A percentile compares a stretch with the other conserved stretches of the same genome.
Evolutionary conservation across 1,140 invertebrate genomes (phyloP).

Genomic region (Antheraea mylitta): DNA sequence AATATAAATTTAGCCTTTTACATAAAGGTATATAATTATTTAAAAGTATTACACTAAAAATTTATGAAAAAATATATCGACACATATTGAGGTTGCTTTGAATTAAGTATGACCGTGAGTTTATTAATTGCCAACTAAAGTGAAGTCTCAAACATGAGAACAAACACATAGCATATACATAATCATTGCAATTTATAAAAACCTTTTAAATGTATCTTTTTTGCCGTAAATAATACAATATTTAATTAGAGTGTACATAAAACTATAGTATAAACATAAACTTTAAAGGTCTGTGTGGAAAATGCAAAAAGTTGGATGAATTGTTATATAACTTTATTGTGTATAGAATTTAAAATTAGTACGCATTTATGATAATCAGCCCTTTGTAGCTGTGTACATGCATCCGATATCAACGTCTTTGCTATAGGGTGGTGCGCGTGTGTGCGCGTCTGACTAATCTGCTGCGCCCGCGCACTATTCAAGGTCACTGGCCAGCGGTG

Average conservation of each 20-base stretch:
- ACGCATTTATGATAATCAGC: slow-evolving; percentile 35
- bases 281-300: no score
- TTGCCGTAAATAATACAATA: no score
- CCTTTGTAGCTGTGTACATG: slow-evolving; percentile 23
- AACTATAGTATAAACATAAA: no score
- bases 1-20: neutral
- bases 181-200: no score
- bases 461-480: slow-evolving; percentile 61
- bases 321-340: slow-evolving; percentile 17
- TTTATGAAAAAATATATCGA: neutral
- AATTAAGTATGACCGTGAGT: no score
- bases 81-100: no score
- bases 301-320: neutral
- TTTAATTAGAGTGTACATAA: no score
- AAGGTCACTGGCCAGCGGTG: slow-evolving; percentile 70
- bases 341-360: neutral
- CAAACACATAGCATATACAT: no score
- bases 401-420: neutral
- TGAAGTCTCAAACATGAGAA: no score
- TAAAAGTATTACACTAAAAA: neutral
- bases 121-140: no score
- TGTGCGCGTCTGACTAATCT: slow-evolving; percentile 55
- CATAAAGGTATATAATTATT: neutral
- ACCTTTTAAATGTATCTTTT: no score
- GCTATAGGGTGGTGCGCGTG: slow-evolving; percentile 17